Base-by-base conservation (phyloP, 2,797 vertebrate species). In the Enteromius unitaeniatus region DNA sequence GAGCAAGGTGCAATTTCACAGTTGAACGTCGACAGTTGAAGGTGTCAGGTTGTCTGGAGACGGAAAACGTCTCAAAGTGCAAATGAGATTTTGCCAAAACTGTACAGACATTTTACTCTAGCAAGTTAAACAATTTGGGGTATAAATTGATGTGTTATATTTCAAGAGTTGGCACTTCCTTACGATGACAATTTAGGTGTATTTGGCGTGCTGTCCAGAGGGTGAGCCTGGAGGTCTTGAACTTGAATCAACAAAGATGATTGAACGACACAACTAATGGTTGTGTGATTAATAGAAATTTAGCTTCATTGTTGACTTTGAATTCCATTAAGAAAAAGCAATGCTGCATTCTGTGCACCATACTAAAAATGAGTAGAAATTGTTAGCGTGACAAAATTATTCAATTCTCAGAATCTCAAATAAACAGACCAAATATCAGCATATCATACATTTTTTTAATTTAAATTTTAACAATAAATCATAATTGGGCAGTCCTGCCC, bases 1-100 rank as follows among this genome's bases (percentile, higher is more conserved):
- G 80, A 51, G 58, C 69, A 64, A 73, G 58, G 69, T 17, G 68
- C 69, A 74, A 82, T 74, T 82, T 82, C 80, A 62, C 55, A 51
- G 69, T 42, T 74, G 55, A 82, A 74, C 8, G 55, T 82, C 28
- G 23, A 15, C 79, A 64, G n/a, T n/a, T 26, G 11, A 17, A 69
- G 49, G 65, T 45, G 65, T 13, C 65, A 58, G 34, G 65, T 55
- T 80, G 65, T 58, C 51, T 60, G 17, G 2, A 31, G 26, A 47
- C 11, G 0, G 8, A 45, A 72, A 60, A 60, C 2, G 37, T 45
- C 51, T 70, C 2, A 69, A 19, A 34, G 6, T 58, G 65, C 78
- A 70, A 69, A 60, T 70, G 6, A 60, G 34, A 28, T 58, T 70
- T 80, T 19, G 53, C 4, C 64, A 68, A 37, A 14, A 17, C 13